phyloP scores from a whole-genome alignment of 64 coral and sea anemone genomes.

The Pocillopora damicornis region DNA sequence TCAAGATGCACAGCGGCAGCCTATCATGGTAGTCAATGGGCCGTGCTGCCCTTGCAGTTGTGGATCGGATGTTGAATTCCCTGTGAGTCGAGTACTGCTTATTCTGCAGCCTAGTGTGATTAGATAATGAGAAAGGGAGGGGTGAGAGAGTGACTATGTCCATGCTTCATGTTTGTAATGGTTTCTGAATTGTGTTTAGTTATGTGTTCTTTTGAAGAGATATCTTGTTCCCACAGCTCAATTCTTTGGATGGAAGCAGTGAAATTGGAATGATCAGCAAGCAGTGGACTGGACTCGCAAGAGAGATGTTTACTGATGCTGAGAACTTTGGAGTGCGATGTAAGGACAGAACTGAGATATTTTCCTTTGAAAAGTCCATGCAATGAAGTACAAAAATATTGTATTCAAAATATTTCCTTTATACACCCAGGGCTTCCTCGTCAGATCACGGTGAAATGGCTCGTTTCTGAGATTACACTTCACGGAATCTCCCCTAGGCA shows the following conservation, averaged over 20 bases:
- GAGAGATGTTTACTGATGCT: slow-evolving; percentile 87
- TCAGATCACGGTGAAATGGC: too few species aligned
- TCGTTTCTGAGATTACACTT: too few species aligned
- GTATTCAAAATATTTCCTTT: too few species aligned
- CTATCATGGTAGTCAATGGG: slow-evolving; percentile 72
- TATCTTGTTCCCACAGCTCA: slow-evolving; percentile 38
- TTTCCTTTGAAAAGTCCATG: background rate
- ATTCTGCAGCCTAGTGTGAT: too few species aligned
- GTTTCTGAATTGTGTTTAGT: too few species aligned
- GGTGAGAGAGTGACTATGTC: too few species aligned
- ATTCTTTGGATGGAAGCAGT: slow-evolving; percentile 56
- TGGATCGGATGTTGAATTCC: slow-evolving; percentile 75
- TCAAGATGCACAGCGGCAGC: slow-evolving; percentile 64
- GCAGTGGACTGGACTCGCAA: slow-evolving; percentile 77
- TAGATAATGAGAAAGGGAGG: too few species aligned
- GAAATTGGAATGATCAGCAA: slow-evolving; percentile 82
- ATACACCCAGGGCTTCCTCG: too few species aligned
- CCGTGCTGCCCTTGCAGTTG: slow-evolving; percentile 87
- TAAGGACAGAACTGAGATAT: slow-evolving; percentile 33
- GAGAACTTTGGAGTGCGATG: slow-evolving; percentile 91
- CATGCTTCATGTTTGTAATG: too few species aligned
- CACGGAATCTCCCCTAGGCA: too few species aligned
- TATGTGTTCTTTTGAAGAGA: too few species aligned
- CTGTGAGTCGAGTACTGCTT: slow-evolving; percentile 32
- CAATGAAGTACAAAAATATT: too few species aligned